Evolutionary conservation across 1,140 invertebrate genomes (phyloP).

Genomic region (Pogonomyrmex californicus): DNA sequence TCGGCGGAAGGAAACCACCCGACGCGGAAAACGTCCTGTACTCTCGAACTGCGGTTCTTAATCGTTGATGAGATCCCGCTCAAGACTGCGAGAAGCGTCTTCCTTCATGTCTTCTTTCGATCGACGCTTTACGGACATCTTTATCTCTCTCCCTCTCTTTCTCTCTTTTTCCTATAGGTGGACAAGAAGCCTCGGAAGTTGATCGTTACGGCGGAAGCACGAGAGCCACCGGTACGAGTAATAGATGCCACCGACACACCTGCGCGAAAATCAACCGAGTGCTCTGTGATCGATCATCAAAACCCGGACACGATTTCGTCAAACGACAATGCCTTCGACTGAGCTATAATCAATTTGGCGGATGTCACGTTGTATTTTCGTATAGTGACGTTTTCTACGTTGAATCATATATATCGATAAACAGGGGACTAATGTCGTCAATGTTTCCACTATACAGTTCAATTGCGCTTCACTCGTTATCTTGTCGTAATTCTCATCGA

Average conservation of each 20-base stretch:
- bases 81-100: not conserved
- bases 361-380: not conserved
- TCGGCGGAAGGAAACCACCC: not conserved
- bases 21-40: constrained; percentile 24
- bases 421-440: not conserved
- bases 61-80: constrained; percentile 71
- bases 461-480: no score
- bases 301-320: not conserved
- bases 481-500: not conserved
- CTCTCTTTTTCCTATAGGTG: not conserved
- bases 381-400: not conserved
- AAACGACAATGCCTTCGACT: not conserved
- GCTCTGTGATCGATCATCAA: constrained; percentile 51
- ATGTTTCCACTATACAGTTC: not conserved
- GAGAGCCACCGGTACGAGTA: not conserved
- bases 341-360: not conserved
- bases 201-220: constrained; percentile 58
- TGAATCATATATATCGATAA: not conserved
- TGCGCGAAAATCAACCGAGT: constrained; percentile 28
- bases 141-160: no score
- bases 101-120: not conserved
- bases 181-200: constrained; percentile 52
- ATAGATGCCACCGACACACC: constrained; percentile 32
- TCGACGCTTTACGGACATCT: not conserved
- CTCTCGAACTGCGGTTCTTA: constrained; percentile 60